Conservation (phyloP, 2,797 vertebrate species). For the Taeniopygia guttata region DNA sequence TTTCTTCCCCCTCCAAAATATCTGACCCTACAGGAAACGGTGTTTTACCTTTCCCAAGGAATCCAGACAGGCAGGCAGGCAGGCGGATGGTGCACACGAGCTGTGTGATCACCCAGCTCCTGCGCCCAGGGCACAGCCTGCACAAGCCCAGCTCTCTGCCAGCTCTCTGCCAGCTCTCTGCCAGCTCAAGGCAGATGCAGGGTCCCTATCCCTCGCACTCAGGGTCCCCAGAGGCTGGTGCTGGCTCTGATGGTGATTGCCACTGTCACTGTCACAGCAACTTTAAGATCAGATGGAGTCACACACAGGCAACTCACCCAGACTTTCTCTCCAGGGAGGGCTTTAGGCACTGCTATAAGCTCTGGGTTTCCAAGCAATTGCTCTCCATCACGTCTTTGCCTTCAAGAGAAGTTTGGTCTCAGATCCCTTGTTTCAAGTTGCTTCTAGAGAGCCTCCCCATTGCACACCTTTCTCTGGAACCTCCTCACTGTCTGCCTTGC, state of each 20-base stretch:
- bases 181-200: not conserved
- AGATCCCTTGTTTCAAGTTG: not conserved
- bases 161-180: not conserved
- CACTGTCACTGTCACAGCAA: rapidly evolving
- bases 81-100: not conserved
- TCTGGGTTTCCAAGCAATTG: not conserved
- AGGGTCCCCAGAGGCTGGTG: too few species aligned
- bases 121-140: not conserved
- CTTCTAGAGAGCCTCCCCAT: not conserved
- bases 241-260: not conserved
- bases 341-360: not conserved
- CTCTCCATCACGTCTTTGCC: not conserved
- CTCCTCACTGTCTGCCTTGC: not conserved
- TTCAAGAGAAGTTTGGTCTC: not conserved
- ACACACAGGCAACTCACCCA: rapidly evolving
- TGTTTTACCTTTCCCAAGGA: slow-evolving; percentile 50
- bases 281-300: not conserved
- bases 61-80: slow-evolving; percentile 11
- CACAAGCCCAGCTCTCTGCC: not conserved
- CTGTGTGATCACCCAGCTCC: not conserved
- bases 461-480: not conserved
- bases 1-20: slow-evolving; percentile 66
- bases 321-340: not conserved
- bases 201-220: not conserved
- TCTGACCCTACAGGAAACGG: slow-evolving; percentile 38